These are phyloP conservation scores for Mesorhabditis spiculigera DNA, from an alignment of 2,888 invertebrate genomes.

Conservation along the genomic window DNA sequence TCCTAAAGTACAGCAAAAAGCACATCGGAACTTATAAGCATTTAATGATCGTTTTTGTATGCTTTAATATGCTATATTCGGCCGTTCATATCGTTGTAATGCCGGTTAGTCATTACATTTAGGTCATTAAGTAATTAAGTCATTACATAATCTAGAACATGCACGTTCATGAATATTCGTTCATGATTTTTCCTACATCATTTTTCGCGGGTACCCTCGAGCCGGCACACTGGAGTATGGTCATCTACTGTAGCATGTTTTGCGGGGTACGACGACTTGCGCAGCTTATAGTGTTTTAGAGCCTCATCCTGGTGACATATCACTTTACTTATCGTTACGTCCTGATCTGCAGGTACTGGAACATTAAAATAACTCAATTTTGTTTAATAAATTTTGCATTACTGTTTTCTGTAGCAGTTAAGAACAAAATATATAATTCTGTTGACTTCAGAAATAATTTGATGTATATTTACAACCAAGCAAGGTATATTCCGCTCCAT, in stretches of 20 bases:
- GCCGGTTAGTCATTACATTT: no score
- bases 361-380: neutral
- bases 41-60: no score
- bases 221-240: neutral
- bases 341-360: neutral
- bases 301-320: neutral
- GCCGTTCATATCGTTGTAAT: no score
- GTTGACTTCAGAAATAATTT: neutral
- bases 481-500: neutral
- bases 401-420: no score
- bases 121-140: no score
- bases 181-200: neutral
- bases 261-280: neutral
- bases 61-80: no score
- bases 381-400: no score
- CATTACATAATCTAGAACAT: no score
- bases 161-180: neutral
- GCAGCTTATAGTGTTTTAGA: neutral
- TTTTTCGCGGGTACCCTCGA: neutral
- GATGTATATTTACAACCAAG: neutral
- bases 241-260: neutral
- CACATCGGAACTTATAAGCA: no score
- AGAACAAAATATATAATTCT: no score
- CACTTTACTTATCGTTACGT: constrained; percentile 5
- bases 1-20: no score